A percentile compares a stretch with the other conserved stretches of the same genome.
Evolutionary conservation across 2,888 invertebrate species (phyloP).

Genomic region (Halictus quadricinctus): DNA sequence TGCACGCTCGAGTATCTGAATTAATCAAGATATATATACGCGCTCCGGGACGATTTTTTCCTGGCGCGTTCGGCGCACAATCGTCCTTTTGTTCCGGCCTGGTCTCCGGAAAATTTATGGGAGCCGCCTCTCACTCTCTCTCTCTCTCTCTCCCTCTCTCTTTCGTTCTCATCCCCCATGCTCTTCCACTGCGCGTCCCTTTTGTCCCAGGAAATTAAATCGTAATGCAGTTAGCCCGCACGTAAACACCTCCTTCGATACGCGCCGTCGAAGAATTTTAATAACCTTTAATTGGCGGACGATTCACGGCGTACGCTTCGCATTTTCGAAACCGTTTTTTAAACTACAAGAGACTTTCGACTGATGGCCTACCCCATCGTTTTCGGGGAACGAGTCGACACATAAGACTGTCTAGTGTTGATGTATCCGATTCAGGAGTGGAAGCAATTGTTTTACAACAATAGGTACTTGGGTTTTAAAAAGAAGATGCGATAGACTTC

Average conservation of each 20-base stretch:
- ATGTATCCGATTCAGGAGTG: not conserved
- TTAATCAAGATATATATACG: conserved; percentile 56
- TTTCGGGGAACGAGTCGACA: not conserved
- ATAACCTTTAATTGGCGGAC: conserved; percentile 18
- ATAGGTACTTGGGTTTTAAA: not conserved
- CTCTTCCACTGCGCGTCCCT: conserved; percentile 4
- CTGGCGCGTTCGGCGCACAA: conserved; percentile 42
- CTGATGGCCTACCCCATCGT: not conserved
- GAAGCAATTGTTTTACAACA: not conserved
- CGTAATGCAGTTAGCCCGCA: conserved; percentile 39
- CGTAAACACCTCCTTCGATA: conserved; percentile 32
- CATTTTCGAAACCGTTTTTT: not conserved
- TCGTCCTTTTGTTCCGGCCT: conserved; percentile 55
- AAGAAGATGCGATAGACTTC: too few relatives aligned
- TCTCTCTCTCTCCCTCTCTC: not conserved
- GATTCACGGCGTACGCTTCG: not conserved
- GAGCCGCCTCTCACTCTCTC: not conserved
- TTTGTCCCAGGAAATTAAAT: conserved; percentile 53
- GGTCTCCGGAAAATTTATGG: conserved; percentile 56
- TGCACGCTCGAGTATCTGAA: conserved; percentile 50
- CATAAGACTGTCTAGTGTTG: not conserved
- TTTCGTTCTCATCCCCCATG: not conserved
- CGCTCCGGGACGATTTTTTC: conserved; percentile 44
- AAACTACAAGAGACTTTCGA: not conserved
- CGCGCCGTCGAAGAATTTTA: conserved; percentile 36